Evolutionary conservation across 1,140 invertebrate species (phyloP).

Genomic region (Brachionus asplanchnoidis): DNA sequence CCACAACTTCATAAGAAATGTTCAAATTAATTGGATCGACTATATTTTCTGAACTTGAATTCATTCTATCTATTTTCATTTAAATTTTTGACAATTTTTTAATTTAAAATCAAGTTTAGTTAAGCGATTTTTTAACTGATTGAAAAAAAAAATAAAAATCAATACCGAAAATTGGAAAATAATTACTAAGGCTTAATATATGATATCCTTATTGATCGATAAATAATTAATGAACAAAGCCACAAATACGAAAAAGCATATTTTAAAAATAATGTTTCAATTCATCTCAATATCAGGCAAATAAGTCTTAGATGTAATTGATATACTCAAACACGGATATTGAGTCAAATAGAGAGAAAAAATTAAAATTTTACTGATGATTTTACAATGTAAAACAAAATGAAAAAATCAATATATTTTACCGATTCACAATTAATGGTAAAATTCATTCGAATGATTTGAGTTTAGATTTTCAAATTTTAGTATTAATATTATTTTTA

Average conservation of each 20-base stretch:
- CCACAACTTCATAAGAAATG: slow-evolving; percentile 1
- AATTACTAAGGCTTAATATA: background rate
- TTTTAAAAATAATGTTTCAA: background rate
- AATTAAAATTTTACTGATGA: slow-evolving; percentile 43
- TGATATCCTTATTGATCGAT: background rate
- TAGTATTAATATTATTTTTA: too few relatives aligned
- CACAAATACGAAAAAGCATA: background rate
- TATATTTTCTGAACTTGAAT: background rate
- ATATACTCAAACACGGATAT: slow-evolving; percentile 15
- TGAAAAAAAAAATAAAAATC: background rate
- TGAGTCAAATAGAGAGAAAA: background rate
- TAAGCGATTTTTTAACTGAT: background rate
- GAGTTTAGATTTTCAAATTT: background rate
- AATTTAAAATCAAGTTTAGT: background rate
- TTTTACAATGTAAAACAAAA: slow-evolving; percentile 44
- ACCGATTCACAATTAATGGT: slow-evolving; percentile 48
- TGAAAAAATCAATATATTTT: background rate
- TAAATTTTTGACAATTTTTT: background rate
- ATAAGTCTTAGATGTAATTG: background rate
- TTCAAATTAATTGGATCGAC: background rate
- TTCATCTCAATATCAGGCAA: slow-evolving; percentile 29
- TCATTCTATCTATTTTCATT: background rate
- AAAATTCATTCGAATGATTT: background rate
- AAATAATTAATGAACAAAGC: background rate
- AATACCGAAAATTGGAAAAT: background rate